phyloP scores from a whole-genome alignment of 1,140 invertebrate species.

The Fopius arisanus region DNA sequence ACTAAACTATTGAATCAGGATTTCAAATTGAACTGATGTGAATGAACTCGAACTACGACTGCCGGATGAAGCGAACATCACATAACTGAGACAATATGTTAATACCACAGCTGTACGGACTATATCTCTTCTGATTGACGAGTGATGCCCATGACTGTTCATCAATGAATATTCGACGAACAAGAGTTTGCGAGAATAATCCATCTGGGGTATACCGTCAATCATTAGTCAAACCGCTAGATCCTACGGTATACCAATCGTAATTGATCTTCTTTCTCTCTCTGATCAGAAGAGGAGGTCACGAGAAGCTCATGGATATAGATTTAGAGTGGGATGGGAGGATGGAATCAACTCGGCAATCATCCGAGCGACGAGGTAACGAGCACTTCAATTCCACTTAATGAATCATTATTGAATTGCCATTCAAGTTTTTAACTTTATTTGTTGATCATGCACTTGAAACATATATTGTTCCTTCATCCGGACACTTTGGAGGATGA shows the following conservation, averaged over 20 bases:
- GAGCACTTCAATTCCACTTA: neutral
- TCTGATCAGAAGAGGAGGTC: neutral
- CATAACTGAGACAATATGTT: no score
- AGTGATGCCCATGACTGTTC: no score
- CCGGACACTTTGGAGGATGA: neutral
- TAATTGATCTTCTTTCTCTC: neutral
- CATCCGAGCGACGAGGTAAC: neutral
- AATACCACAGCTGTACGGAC: no score
- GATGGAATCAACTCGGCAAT: neutral
- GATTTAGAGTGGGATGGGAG: neutral
- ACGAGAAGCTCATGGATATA: neutral
- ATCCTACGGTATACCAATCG: neutral
- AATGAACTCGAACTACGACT: no score
- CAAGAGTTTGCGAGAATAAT: neutral
- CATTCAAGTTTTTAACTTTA: neutral
- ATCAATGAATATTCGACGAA: neutral
- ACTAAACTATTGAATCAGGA: no score
- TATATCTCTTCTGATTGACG: no score
- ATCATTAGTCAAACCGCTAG: neutral
- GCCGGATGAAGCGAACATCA: no score
- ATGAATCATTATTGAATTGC: slow-evolving; percentile 9
- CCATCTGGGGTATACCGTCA: slow-evolving; percentile 3
- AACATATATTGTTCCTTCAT: neutral
- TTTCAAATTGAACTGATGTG: no score
- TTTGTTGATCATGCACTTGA: neutral